phyloP scores from a whole-genome alignment of 2,888 invertebrate species.

The Ectropis crepuscularia region DNA sequence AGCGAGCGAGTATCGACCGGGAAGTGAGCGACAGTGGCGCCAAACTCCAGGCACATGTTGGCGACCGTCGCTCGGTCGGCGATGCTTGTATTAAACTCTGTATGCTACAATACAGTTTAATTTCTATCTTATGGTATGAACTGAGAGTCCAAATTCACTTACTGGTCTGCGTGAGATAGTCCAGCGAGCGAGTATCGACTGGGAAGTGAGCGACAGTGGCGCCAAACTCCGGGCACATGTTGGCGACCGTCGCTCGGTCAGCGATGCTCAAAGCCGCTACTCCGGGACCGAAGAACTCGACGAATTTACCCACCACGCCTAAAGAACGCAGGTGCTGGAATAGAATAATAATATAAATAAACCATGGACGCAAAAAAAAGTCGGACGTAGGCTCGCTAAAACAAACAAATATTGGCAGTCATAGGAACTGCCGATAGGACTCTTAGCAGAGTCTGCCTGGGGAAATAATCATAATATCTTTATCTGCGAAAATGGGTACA shows the following conservation, averaged over 20 bases:
- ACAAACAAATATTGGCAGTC: no score
- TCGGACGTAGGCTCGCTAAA: no score
- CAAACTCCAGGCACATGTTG: constrained; percentile 89
- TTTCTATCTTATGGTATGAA: no score
- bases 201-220: constrained; percentile 98
- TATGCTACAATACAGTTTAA: no score
- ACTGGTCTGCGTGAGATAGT: constrained; percentile 90
- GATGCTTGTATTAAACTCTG: no score
- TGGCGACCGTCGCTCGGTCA: constrained; percentile 98
- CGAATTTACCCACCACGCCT: constrained; percentile 99
- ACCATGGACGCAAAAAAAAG: no score
- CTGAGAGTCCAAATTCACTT: constrained; percentile 41
- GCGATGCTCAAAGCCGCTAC: constrained; percentile 96
- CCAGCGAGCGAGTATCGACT: constrained; percentile 91
- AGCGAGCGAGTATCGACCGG: no score
- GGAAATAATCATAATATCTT: no score
- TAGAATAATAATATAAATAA: no score
- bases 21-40: constrained; percentile 93
- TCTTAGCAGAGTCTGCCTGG: no score
- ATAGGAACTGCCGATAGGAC: no score
- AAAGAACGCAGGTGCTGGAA: constrained; percentile 92
- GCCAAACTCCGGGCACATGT: constrained; percentile 99
- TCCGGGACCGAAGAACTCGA: constrained; percentile 99
- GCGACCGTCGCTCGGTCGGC: constrained; percentile 99
- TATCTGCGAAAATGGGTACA: no score